Base-by-base conservation (phyloP, 2,888 invertebrate species). In the Trachelus tabidus region DNA sequence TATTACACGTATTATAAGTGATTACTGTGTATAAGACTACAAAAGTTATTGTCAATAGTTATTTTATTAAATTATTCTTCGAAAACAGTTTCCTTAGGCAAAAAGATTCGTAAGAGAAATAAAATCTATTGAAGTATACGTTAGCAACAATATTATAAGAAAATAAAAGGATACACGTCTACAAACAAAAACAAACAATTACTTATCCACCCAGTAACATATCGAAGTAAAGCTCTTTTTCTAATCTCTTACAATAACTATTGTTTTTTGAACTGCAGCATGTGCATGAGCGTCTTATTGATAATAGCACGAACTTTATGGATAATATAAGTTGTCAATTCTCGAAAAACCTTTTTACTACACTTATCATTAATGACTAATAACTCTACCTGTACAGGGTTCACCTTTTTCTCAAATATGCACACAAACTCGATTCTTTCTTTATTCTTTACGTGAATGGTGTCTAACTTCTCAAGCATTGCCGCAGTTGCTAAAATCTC, bases 401-500 rank as follows among this genome's bases (percentile, higher is more conserved):
- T 83, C 3, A 81, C 77, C 31, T 80, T 83, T 37, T 89, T 88
- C 34, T 86, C 83, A 11, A 91, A 78, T 12, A 78, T 84, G 69
- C 92, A 86, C 12, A 85, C 85, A 78, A 92, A 91, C 56, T 56
- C 23, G 23, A 56, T 56, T 56, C 23, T 56, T 56, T 56, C 56
- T 15, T 56, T 23, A 56, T 56, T 56, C 56, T 56, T 15, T 23
- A 9, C 9, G 23, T 23, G 56, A 56, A 23, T 23, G 2, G 2
- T 56, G 73, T 90, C 85, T 35, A 92, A 80, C 11, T 90, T 84
- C 12, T 84, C 79, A 3, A 83, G 80, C 23, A 91, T 81, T 73
- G 88, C 87, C 9, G 92, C 85, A 2, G 92, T 90, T 31, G 92
- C 86, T 12, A 87, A 76, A 2, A 85, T 87, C 85, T 93, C 92